A percentile compares a stretch with the other conserved stretches of the same genome.
Conservation (phyloP, 2,113 vertebrate species). For the Bagarius yarrelli region DNA sequence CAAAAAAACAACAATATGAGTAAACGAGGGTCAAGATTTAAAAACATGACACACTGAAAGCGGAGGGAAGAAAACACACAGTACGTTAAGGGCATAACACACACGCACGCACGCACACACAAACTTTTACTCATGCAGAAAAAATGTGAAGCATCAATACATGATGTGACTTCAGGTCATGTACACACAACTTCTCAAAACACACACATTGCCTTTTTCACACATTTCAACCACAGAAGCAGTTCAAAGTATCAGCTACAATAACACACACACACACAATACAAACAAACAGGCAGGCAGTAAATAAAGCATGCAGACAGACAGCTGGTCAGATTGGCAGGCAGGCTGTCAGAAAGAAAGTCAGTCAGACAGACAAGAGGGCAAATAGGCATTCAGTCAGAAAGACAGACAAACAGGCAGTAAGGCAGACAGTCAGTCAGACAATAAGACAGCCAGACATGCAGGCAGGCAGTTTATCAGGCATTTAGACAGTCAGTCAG, state of each 20-base stretch:
- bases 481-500: too few species aligned
- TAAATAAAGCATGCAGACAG: too few species aligned
- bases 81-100: constrained; percentile 16
- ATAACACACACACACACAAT: neutral
- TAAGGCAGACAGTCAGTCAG: too few species aligned
- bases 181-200: neutral
- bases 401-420: too few species aligned
- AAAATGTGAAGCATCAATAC: neutral
- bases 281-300: too few species aligned
- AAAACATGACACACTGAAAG: constrained; percentile 34
- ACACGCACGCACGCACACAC: neutral
- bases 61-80: neutral
- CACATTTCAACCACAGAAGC: neutral
- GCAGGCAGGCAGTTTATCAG: too few species aligned
- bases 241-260: neutral
- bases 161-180: neutral
- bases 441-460: too few species aligned
- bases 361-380: too few species aligned
- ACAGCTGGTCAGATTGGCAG: too few species aligned
- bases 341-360: too few species aligned
- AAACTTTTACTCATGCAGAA: neutral
- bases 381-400: too few species aligned
- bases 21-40: neutral
- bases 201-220: neutral
- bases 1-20: too few species aligned